A percentile compares a stretch with the other conserved stretches of the same genome.
phyloP scores from a whole-genome alignment of 2,888 invertebrate species.

The Drosophila melanocephala region DNA sequence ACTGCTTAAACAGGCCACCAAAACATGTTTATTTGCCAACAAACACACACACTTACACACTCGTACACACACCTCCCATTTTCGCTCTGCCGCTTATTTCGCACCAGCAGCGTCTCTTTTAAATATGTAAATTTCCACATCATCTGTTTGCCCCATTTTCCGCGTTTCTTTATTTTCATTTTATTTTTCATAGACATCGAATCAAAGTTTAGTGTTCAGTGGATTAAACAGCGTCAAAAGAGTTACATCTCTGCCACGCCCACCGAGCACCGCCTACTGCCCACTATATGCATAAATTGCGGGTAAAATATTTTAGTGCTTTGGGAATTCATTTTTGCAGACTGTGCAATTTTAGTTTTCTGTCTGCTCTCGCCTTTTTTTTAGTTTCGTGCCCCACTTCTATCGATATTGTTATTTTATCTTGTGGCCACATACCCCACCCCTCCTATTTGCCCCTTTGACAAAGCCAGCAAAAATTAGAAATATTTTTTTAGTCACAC shows the following conservation, averaged over 20 bases:
- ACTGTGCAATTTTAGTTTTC: conserved; percentile 74
- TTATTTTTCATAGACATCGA: conserved; percentile 20
- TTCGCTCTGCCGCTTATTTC: neutral
- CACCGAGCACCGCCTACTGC: neutral
- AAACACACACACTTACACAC: conserved; percentile 23
- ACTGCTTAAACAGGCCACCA: conserved; percentile 60
- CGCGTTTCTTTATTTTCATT: conserved; percentile 10
- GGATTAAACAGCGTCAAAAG: conserved; percentile 64
- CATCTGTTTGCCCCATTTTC: conserved; percentile 42
- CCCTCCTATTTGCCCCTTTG: neutral
- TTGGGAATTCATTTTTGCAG: conserved; percentile 69
- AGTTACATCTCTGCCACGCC: conserved; percentile 62
- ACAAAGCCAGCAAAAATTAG: neutral
- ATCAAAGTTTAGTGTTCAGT: conserved; percentile 67
- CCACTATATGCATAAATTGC: conserved; percentile 1
- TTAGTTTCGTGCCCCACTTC: conserved; percentile 5
- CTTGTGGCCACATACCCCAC: neutral
- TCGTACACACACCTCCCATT: neutral
- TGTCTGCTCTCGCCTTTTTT: neutral
- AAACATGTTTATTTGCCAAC: conserved; percentile 72
- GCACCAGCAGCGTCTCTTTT: neutral
- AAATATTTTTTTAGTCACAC: conserved; percentile 1
- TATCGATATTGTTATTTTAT: conserved; percentile 19
- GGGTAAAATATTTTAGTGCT: conserved; percentile 48
- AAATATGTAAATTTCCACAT: conserved; percentile 55